Percentiles rank a stretch among this genome's conserved stretches.
Conservation (phyloP, 1,140 invertebrate genomes). For the Pseudomyrmex sp. region DNA sequence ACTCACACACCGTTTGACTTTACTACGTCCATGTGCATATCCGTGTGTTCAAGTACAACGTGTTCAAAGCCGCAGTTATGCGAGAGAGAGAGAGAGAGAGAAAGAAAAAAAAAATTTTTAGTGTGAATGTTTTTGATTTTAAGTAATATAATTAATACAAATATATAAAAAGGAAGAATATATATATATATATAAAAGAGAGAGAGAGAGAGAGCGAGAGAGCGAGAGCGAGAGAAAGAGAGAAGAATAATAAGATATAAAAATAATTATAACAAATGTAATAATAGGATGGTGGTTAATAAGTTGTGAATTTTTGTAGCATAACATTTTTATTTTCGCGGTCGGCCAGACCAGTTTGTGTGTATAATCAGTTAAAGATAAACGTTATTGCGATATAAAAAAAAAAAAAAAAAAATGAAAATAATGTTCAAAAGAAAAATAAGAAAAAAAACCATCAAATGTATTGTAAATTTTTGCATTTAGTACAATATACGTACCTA, state of each 20-base stretch:
- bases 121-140: conserved; percentile 76
- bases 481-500: conserved; percentile 83
- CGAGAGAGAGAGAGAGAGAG: conserved; percentile 23
- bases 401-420: conserved; percentile 66
- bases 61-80: conserved; percentile 61
- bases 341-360: conserved; percentile 68
- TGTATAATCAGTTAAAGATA: conserved; percentile 75
- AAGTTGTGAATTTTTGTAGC: conserved; percentile 80
- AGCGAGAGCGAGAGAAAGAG: conserved; percentile 23
- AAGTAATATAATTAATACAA: conserved; percentile 72
- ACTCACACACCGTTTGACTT: conserved; percentile 24
- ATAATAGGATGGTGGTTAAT: conserved; percentile 75
- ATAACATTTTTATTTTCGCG: conserved; percentile 78
- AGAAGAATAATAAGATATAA: conserved; percentile 59
- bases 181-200: conserved; percentile 66
- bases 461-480: conserved; percentile 84
- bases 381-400: conserved; percentile 73
- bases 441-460: conserved; percentile 76
- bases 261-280: conserved; percentile 76
- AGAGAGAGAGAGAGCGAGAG: conserved; percentile 54
- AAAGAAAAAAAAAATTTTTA: conserved; percentile 69
- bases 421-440: conserved; percentile 74
- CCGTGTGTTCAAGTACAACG: conserved; percentile 60
- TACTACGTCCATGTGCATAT: conserved; percentile 51
- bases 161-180: conserved; percentile 53